Conservation (phyloP, 2,113 vertebrate species). For the Aramus guarauna region DNA sequence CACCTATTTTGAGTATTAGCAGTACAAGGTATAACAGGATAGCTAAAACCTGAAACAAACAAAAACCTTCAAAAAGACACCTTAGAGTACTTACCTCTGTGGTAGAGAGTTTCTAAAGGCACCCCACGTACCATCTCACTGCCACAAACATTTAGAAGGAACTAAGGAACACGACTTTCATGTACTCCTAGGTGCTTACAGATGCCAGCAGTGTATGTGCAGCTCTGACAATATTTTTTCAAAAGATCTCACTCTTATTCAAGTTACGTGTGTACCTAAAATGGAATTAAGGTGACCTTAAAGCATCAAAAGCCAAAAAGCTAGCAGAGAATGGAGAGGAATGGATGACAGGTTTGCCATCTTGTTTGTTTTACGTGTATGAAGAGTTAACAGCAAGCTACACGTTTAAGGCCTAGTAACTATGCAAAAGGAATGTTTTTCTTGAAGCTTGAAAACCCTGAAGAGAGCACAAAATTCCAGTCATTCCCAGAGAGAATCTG, state of each 20-base stretch:
- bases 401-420: background rate
- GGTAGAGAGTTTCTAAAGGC: background rate
- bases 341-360: background rate
- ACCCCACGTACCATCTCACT: background rate
- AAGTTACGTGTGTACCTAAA: background rate
- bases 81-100: background rate
- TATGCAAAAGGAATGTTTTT: background rate
- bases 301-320: background rate
- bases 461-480: background rate
- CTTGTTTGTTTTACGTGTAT: background rate
- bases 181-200: background rate
- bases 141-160: background rate
- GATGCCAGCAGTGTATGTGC: background rate
- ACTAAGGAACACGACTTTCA: background rate
- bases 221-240: background rate
- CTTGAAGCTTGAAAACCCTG: background rate
- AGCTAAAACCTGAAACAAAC: background rate
- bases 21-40: background rate
- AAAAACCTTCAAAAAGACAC: background rate
- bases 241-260: background rate
- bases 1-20: background rate
- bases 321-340: background rate
- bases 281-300: background rate
- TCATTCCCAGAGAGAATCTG: background rate
- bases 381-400: background rate